Conservation (phyloP, 2,888 invertebrate species). For the Pogonocherus hispidulus region DNA sequence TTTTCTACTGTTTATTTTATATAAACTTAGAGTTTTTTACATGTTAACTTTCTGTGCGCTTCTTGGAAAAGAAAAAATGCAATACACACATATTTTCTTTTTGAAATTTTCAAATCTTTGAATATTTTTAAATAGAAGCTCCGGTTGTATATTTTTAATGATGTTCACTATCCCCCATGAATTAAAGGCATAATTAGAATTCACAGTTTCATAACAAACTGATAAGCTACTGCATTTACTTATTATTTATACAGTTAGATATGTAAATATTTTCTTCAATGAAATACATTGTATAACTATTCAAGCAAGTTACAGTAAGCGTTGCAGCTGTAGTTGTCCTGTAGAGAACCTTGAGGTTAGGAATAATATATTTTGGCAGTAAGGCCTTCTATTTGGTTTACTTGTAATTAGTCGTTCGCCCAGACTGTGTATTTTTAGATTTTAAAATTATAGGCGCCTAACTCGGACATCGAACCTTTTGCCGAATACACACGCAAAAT, state of each 20-base stretch:
- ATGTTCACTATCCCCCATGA: too few relatives aligned
- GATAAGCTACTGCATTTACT: neutral
- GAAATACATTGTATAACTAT: neutral
- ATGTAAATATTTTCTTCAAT: constrained; percentile 11
- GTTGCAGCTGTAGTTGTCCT: constrained; percentile 5
- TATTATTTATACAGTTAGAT: neutral
- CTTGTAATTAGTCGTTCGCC: constrained; percentile 66
- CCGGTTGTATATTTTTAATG: too few relatives aligned
- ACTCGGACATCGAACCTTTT: constrained; percentile 68
- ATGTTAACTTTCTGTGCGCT: too few relatives aligned
- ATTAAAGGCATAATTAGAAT: too few relatives aligned
- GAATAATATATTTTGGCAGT: constrained; percentile 63
- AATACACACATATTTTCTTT: too few relatives aligned
- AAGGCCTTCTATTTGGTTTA: constrained; percentile 66
- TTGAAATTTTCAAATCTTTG: too few relatives aligned
- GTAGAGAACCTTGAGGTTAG: constrained; percentile 49
- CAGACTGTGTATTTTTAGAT: constrained; percentile 67
- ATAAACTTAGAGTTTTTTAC: too few relatives aligned
- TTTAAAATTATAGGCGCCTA: constrained; percentile 68
- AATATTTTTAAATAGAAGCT: too few relatives aligned
- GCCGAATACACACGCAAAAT: constrained; percentile 62
- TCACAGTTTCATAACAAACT: too few relatives aligned
- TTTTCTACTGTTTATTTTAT: too few relatives aligned
- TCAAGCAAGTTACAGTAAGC: neutral
- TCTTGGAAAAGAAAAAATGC: too few relatives aligned